Conservation (phyloP, 2,888 invertebrate species). For the Lumbricus terrestris region DNA sequence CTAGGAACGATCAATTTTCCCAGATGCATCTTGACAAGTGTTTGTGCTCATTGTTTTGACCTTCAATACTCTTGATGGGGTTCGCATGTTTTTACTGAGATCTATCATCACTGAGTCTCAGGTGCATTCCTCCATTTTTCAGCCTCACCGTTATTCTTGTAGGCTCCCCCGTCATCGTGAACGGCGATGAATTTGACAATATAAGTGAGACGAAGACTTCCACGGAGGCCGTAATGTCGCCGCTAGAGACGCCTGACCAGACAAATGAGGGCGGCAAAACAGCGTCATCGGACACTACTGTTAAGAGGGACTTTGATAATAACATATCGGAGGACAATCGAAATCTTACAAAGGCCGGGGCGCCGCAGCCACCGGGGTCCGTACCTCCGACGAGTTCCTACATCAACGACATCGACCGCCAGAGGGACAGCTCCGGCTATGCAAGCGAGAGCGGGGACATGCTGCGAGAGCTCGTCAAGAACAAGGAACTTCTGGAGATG, state of each 20-base stretch:
- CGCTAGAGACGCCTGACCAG: neutral
- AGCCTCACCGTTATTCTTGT: neutral
- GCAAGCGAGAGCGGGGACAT: conserved; percentile 73
- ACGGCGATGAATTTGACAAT: conserved; percentile 59
- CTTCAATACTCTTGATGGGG: neutral
- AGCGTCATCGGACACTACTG: neutral
- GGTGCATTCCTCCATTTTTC: neutral
- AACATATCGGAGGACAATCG: conserved; percentile 20
- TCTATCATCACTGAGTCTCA: neutral
- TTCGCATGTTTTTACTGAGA: neutral
- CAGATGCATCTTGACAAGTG: neutral
- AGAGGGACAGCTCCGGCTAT: conserved; percentile 39
- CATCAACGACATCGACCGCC: conserved; percentile 29
- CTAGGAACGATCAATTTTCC: neutral
- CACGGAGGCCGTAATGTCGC: neutral
- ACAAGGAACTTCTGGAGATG: conserved; percentile 83
- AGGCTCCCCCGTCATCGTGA: conserved; percentile 58
- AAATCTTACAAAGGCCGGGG: neutral
- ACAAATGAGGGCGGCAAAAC: neutral
- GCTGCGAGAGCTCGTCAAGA: conserved; percentile 88
- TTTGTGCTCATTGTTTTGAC: neutral
- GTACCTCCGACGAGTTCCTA: neutral
- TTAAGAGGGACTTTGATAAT: conserved; percentile 31
- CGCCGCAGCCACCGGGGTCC: neutral
- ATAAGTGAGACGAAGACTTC: conserved; percentile 41